Base-by-base conservation (phyloP, 2,888 invertebrate species). In the Eupelmus urozonus region DNA sequence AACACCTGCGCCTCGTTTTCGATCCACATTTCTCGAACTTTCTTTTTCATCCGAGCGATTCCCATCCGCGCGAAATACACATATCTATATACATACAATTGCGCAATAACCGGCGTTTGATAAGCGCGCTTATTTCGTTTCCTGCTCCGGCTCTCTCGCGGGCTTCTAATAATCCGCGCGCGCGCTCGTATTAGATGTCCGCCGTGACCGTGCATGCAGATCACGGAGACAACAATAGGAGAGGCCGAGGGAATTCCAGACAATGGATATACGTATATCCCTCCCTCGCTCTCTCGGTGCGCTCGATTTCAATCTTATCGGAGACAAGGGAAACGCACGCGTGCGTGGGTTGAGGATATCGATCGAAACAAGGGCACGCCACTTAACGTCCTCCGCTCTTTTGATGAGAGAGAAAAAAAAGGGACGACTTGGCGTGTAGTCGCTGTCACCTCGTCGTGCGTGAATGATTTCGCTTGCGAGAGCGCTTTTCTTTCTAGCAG, bases 251-350 rank as follows among this genome's bases (percentile, higher is more conserved):
- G 59, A 70, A 70, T 23, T 13, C 18, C 3, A 59, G 59, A 70
- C 70, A 70, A 70, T 70, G 70, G 70, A 70, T 57, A 20, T 67
- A 11, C 16, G 42, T n/a, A n/a, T n/a, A n/a, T n/a, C n/a, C n/a
- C n/a, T n/a, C n/a, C n/a, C n/a, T n/a, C n/a, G n/a, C n/a, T n/a
- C n/a, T n/a, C n/a, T n/a, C n/a, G n/a, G n/a, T 34, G 34, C 9
- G 34, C 5, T 5, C 9, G 34, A 34, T 9, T 34, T 34, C 9
- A 34, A 34, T 34, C 3, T 34, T 34, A 34, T 34, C 9, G 9
- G 9, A 34, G 34, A 34, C 34, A 34, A 34, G 34, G 34, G 34
- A 34, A 5, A 34, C 9, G 34, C 9, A 34, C 34, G 34, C 9
- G 34, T 34, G 9, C 34, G 9, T 34, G 9, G 3, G 34, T 34